Evolutionary conservation across 2,888 invertebrate species (phyloP).

Genomic region (Proisotoma minuta): DNA sequence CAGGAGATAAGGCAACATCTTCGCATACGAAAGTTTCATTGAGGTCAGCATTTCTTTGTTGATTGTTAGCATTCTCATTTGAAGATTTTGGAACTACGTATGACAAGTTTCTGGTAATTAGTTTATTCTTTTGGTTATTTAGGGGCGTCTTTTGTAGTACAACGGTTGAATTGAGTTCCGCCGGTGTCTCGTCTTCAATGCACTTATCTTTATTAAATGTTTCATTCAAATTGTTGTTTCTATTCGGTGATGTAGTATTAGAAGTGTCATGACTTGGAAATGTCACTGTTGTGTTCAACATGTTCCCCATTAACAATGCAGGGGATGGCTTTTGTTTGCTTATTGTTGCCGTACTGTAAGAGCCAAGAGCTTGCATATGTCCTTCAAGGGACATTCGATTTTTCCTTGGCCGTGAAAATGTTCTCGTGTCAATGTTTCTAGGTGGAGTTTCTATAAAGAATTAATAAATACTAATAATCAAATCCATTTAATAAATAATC

Average conservation of each 20-base stretch:
- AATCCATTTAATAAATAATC: background rate
- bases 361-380: background rate
- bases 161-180: background rate
- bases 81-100: background rate
- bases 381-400: conserved; percentile 27
- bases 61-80: background rate
- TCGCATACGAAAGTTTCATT: background rate
- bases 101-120: background rate
- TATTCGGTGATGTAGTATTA: background rate
- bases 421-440: conserved; percentile 34
- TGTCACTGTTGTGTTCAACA: no score
- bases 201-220: conserved; percentile 25
- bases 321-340: conserved; percentile 15
- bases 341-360: background rate
- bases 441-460: conserved; percentile 14
- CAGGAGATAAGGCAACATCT: background rate
- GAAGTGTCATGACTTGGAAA: background rate
- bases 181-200: background rate
- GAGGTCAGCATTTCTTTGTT: background rate
- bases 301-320: no score
- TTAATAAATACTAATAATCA: background rate
- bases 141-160: background rate
- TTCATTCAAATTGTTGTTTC: conserved; percentile 34
- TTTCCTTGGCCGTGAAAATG: conserved; percentile 41
- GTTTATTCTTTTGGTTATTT: background rate